Base-by-base conservation (phyloP, 2,888 invertebrate species). In the Corythucha ciliata region DNA sequence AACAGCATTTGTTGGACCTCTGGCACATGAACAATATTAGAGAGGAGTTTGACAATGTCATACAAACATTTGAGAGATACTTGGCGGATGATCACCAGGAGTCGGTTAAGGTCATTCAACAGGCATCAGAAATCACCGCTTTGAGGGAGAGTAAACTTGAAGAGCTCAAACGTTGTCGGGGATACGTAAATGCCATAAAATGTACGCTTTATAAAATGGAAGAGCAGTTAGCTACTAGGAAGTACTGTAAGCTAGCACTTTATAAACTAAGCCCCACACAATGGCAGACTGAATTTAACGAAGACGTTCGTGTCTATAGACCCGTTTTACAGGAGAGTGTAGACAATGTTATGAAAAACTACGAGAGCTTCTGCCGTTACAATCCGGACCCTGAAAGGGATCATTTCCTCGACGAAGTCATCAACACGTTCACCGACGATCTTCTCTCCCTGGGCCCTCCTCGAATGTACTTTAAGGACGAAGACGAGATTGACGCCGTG, bases 401-500 rank as follows among this genome's bases (percentile, higher is more conserved):
- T 24, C 32, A 29, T 4, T 41, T 32, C 18, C 32, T 56, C 16
- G 39, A 53, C 36, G 52, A 56, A n/a, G 21, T 56, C 12, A 46
- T 54, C 20, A 33, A 46, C 18, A 44, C 40, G 4, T 50, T 56
- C n/a, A 45, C 51, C 44, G 42, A 51, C 18, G 45, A 50, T n/a
- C 32, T 56, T 8, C 29, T 47, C 3, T 46, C 36, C 26, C 26
- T 54, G 6, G 55, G 57, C 3, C 53, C 54, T 18, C 56, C 57
- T 5, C 49, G 46, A 8, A 44, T 53, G 20, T 57, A 56, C 40
- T 59, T 59, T 42, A 53, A 50, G 14, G 49, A 51, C 20, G 53
- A 57, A 3, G 55, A 51, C 53, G 48, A 59, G 45, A 33, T 59
- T 16, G 44, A 52, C 12, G 22, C 52, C 2, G 57, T 58, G 1